Percentiles rank a stretch among this genome's conserved stretches.
Evolutionary conservation across 2,797 vertebrate genomes (phyloP).

Genomic region (Iguana delicatissima): DNA sequence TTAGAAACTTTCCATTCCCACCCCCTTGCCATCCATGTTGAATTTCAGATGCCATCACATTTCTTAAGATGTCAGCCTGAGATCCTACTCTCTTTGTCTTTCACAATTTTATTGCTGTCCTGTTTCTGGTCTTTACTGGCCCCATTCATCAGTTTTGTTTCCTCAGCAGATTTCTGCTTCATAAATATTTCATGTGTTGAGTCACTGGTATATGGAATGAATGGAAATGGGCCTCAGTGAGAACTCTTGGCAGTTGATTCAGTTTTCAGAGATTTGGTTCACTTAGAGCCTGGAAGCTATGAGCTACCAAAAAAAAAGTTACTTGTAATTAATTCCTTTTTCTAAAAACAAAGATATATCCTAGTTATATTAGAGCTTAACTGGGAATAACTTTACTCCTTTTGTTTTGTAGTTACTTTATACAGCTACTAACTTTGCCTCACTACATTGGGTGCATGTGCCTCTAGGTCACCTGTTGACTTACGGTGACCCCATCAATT

Average conservation of each 20-base stretch:
- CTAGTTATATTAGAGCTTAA: not conserved
- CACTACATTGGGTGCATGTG: too few relatives aligned
- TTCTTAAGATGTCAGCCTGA: constrained; percentile 60
- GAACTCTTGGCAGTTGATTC: constrained; percentile 46
- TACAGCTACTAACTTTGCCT: not conserved
- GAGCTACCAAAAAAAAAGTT: not conserved
- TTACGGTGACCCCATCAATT: too few relatives aligned
- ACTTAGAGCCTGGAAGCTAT: constrained; percentile 1
- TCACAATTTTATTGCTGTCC: constrained; percentile 71
- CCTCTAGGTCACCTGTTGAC: too few relatives aligned
- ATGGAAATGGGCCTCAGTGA: constrained; percentile 56
- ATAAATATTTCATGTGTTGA: constrained; percentile 75
- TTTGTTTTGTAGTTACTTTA: not conserved
- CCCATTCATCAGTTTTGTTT: constrained; percentile 67
- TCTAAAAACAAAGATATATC: not conserved
- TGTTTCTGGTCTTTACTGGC: constrained; percentile 66
- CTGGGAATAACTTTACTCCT: not conserved
- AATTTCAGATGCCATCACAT: constrained; percentile 63
- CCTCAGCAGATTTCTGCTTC: constrained; percentile 75
- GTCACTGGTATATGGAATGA: constrained; percentile 69
- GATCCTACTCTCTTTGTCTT: constrained; percentile 69
- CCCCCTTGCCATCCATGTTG: constrained; percentile 37
- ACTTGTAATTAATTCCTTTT: not conserved
- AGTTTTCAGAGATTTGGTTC: constrained; percentile 62
- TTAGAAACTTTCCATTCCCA: not conserved